Evolutionary conservation across 2,888 invertebrate genomes (phyloP).

Genomic region (Dorcus hopei): DNA sequence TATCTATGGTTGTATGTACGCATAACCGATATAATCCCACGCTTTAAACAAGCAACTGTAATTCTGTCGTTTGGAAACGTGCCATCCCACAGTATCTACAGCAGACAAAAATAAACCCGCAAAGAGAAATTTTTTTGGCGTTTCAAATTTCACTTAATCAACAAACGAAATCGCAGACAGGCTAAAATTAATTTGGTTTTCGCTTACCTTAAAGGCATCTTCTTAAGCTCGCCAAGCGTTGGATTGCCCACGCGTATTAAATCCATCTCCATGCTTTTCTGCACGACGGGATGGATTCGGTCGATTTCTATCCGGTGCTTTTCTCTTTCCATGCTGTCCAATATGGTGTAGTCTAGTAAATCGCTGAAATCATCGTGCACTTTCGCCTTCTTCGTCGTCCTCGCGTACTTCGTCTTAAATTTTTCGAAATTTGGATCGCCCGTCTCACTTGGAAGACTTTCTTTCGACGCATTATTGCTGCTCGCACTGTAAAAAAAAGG

Average conservation of each 20-base stretch:
- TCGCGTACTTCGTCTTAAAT: constrained; percentile 33
- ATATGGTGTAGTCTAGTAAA: constrained; percentile 53
- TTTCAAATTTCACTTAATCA: no score
- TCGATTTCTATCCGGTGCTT: constrained; percentile 53
- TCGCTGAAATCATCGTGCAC: constrained; percentile 63
- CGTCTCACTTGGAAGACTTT: constrained; percentile 36
- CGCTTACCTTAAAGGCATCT: constrained; percentile 49
- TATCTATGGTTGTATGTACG: no score
- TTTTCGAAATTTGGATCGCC: constrained; percentile 22
- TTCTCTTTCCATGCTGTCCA: constrained; percentile 54
- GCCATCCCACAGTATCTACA: no score
- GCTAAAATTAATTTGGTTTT: not conserved
- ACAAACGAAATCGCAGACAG: no score
- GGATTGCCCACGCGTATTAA: constrained; percentile 61
- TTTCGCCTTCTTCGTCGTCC: constrained; percentile 36
- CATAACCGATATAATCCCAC: no score
- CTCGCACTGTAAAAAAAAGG: constrained; percentile 38
- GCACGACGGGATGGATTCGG: constrained; percentile 51
- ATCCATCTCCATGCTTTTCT: constrained; percentile 55
- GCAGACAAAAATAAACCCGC: no score
- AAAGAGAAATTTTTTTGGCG: no score
- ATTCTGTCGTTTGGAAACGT: no score
- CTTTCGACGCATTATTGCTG: constrained; percentile 46
- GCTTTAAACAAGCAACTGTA: no score
- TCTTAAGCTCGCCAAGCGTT: constrained; percentile 67